Base-by-base conservation (phyloP, 2,888 invertebrate species). In the Drosophila subquinaria region DNA sequence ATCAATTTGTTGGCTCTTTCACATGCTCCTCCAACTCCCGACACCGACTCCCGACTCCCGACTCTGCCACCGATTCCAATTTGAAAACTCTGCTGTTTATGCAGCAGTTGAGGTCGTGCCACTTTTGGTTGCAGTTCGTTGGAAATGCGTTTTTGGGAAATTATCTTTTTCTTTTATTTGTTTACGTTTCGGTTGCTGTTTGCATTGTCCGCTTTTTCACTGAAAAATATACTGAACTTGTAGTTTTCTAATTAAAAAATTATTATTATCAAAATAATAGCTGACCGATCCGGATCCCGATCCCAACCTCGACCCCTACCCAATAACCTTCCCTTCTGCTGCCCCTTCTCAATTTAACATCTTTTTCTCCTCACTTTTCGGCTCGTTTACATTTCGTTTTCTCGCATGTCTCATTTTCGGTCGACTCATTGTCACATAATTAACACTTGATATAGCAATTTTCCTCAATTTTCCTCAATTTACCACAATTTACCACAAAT, bases 391-490 rank as follows among this genome's bases (percentile, higher is more conserved):
- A 35, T 36, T 43, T 59, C 38, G 30, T 43, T 70, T 72, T 73
- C 48, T 38, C 23, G 40, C 42, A 11, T 20, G 13, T 48, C 71
- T 42, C 48, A 23, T 42, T 72, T 81, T 82, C 55, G 56, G 64
- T 43, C 75, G 64, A 85, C 89, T 84, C 84, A 84, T 84, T 84
- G 84, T 85, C 88, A 88, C 88, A 89, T 89, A 85, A 85, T 85
- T 89, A 85, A 89, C 84, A 89, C 89, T 89, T 85, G 84, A 85
- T 85, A 89, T 82, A 77, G 82, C 81, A 84, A 89, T 84, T 89
- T 82, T 76, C 57, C 20, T 30, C 66, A 81, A 67, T 68, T 69
- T 78, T 60, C 66, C 38, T 30, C 38, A 59, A 59, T 59, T 59
- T 59, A 48, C 38, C 55, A 36, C 23, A 15, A 42, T 33, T 63